These are phyloP conservation scores for Diloba caeruleocephala DNA, from an alignment of 2,888 invertebrate genomes.

Conservation along the genomic window DNA sequence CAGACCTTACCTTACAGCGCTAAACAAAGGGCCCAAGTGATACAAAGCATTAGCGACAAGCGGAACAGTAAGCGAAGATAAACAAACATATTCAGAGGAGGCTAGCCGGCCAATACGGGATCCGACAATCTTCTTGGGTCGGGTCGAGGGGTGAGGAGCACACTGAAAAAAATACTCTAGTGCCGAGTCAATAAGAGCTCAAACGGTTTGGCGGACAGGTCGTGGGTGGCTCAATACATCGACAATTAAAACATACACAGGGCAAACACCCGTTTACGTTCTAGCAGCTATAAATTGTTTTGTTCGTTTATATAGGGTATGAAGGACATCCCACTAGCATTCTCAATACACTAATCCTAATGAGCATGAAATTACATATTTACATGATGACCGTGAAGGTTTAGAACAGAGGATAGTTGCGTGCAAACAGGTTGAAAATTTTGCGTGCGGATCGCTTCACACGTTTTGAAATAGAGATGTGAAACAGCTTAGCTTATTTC, in stretches of 20 bases:
- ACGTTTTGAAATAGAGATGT: constrained; percentile 33
- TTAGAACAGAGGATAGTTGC: constrained; percentile 45
- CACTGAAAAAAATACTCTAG: constrained; percentile 90
- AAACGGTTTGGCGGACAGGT: constrained; percentile 82
- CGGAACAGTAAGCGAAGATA: constrained; percentile 78
- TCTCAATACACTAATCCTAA: constrained; percentile 86
- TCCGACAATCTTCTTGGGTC: constrained; percentile 85
- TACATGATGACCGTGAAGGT: constrained; percentile 58
- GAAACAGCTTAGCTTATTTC: constrained; percentile 37
- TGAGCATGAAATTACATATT: constrained; percentile 86
- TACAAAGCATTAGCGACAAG: constrained; percentile 83
- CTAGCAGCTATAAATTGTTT: constrained; percentile 58
- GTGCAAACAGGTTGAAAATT: constrained; percentile 47
- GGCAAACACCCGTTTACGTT: constrained; percentile 50
- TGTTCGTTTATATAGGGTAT: constrained; percentile 58
- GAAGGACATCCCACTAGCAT: constrained; percentile 84
- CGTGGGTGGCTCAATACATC: constrained; percentile 54
- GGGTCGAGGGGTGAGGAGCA: constrained; percentile 90
- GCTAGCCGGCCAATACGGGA: constrained; percentile 87
- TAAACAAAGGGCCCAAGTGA: constrained; percentile 53
- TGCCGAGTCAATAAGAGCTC: constrained; percentile 87
- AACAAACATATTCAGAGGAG: constrained; percentile 88
- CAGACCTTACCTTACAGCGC: constrained; percentile 59
- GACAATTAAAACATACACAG: constrained; percentile 61
- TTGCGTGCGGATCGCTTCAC: constrained; percentile 49